A percentile compares a stretch with the other conserved stretches of the same genome.
Evolutionary conservation across 2,888 invertebrate genomes (phyloP).

Genomic region (Leucoptera coffeella): DNA sequence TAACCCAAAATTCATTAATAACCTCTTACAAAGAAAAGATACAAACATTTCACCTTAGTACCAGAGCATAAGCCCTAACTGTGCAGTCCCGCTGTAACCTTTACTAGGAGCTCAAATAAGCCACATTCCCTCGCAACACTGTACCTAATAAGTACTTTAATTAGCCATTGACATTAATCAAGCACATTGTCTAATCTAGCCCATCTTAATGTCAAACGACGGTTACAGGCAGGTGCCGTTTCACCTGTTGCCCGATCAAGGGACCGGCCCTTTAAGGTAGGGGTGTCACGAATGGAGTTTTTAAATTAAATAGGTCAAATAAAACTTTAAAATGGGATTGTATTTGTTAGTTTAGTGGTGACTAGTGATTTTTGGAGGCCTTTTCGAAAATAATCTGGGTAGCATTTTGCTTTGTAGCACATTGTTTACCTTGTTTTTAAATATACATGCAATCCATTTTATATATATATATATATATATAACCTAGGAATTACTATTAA

Average conservation of each 20-base stretch:
- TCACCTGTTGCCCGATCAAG: conserved; percentile 28
- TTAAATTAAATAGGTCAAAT: no score
- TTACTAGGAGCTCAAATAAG: neutral
- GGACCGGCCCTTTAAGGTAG: neutral
- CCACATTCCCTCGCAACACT: neutral
- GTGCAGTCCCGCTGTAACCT: neutral
- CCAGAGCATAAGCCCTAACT: no score
- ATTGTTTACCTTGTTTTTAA: no score
- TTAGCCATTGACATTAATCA: conserved; percentile 6
- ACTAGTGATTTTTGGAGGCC: no score
- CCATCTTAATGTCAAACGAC: conserved; percentile 32
- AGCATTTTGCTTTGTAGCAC: no score
- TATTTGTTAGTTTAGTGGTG: neutral
- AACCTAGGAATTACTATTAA: no score
- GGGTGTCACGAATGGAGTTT: neutral
- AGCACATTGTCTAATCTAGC: conserved; percentile 19
- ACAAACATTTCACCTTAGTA: no score
- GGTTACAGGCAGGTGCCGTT: conserved; percentile 36
- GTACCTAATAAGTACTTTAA: neutral
- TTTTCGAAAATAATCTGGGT: no score
- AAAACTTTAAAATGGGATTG: neutral
- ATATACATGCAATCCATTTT: no score
- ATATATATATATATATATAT: no score
- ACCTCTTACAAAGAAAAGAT: no score
- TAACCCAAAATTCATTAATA: no score